These are phyloP conservation scores for Gadopsis marmoratus DNA, from an alignment of 2,797 vertebrate species.

Conservation along the genomic window DNA sequence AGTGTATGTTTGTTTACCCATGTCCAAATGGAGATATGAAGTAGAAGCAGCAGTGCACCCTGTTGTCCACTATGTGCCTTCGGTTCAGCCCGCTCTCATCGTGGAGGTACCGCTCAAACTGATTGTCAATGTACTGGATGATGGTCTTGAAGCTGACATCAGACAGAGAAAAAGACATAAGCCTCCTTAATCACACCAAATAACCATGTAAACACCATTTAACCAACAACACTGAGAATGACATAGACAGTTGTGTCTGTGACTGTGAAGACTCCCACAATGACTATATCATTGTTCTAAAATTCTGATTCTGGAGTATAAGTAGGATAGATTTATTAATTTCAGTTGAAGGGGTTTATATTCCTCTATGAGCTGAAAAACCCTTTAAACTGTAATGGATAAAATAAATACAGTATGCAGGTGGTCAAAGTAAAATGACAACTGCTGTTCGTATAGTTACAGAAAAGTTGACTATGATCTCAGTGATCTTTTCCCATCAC, in stretches of 20 bases:
- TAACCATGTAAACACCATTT: background rate
- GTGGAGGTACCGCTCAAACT: slow-evolving; percentile 97
- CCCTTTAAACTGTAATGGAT: background rate
- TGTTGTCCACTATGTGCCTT: slow-evolving; percentile 96
- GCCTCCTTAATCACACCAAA: background rate
- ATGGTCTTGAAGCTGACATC: slow-evolving; percentile 94
- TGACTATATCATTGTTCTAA: background rate
- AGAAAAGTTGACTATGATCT: background rate
- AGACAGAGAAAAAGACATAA: slow-evolving; percentile 7
- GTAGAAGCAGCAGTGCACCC: slow-evolving; percentile 99
- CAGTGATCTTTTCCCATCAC: background rate
- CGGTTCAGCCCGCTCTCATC: slow-evolving; percentile 98
- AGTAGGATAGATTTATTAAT: background rate
- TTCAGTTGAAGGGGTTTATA: background rate
- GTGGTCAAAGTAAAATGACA: background rate
- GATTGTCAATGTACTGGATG: slow-evolving; percentile 97
- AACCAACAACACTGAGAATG: background rate
- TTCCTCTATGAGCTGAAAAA: background rate
- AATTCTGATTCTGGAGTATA: background rate
- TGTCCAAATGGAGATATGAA: slow-evolving; percentile 99
- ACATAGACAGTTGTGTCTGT: background rate
- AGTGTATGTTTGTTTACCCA: slow-evolving; percentile 84
- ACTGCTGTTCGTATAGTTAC: background rate
- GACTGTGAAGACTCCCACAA: background rate
- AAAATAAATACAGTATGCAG: background rate